A percentile compares a stretch with the other conserved stretches of the same genome.
phyloP scores from a whole-genome alignment of 2,113 vertebrate genomes.

The Aspiorhynchus laticeps region DNA sequence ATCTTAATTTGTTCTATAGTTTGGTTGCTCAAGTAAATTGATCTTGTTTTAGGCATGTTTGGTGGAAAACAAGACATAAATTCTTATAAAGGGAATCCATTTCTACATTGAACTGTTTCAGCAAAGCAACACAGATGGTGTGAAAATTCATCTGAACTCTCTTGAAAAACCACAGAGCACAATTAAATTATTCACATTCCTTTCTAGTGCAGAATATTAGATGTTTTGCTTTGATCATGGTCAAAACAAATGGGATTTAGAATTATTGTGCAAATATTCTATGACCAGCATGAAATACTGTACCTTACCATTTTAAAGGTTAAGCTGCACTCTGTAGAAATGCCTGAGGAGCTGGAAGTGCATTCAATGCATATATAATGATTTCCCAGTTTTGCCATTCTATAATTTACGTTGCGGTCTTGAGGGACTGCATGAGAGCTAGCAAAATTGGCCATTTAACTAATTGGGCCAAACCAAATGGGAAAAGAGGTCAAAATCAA shows the following conservation, averaged over 20 bases:
- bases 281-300: background rate
- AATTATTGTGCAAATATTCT: slow-evolving; percentile 2
- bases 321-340: too few relatives aligned
- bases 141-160: slow-evolving; percentile 23
- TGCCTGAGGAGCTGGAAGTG: background rate
- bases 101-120: background rate
- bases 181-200: slow-evolving; percentile 7
- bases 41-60: background rate
- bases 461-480: slow-evolving; percentile 21
- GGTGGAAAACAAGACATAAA: background rate
- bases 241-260: slow-evolving; percentile 13
- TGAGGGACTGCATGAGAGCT: slow-evolving; percentile 15
- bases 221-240: slow-evolving; percentile 24
- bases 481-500: background rate
- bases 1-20: background rate
- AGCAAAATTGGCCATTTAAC: slow-evolving; percentile 27
- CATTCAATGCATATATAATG: slow-evolving; percentile 25
- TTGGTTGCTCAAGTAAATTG: background rate
- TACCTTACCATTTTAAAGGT: background rate
- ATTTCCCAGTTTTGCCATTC: slow-evolving; percentile 29
- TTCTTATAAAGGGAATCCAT: background rate
- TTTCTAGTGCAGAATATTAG: slow-evolving; percentile 13
- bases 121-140: background rate
- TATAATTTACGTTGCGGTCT: slow-evolving; percentile 32
- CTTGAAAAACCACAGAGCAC: background rate